Conservation (phyloP, 2,113 vertebrate species). For the Archilochus colubris region DNA sequence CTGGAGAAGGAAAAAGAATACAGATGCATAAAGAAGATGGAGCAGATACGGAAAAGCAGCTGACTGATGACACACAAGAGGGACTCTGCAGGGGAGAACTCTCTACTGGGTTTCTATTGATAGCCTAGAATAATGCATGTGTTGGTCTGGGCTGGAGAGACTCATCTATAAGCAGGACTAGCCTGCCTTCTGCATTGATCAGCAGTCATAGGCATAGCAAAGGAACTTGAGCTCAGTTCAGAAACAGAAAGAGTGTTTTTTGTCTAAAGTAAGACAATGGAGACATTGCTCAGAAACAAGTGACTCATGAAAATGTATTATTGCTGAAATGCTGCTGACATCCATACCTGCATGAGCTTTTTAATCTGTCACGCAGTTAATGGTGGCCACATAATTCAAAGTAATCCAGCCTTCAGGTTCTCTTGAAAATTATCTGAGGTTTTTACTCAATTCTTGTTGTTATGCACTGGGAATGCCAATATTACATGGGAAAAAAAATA, state of each 20-base stretch:
- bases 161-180: conserved; percentile 5
- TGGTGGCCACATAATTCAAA: neutral
- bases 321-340: neutral
- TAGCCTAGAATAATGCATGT: conserved; percentile 22
- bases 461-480: neutral
- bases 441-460: neutral
- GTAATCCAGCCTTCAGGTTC: neutral
- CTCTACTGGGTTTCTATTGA: neutral
- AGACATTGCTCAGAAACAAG: neutral
- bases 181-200: neutral
- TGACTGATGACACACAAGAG: neutral
- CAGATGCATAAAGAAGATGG: neutral
- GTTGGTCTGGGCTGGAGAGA: neutral
- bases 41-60: neutral
- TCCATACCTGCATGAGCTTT: neutral
- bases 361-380: neutral
- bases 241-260: neutral
- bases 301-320: neutral
- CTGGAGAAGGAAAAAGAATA: neutral
- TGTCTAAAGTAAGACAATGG: neutral
- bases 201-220: neutral
- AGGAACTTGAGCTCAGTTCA: neutral
- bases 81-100: neutral
- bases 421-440: neutral
- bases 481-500: neutral